Percentiles rank a stretch among this genome's conserved stretches.
phyloP scores from a whole-genome alignment of 2,113 vertebrate genomes.

The Sitta europaea region DNA sequence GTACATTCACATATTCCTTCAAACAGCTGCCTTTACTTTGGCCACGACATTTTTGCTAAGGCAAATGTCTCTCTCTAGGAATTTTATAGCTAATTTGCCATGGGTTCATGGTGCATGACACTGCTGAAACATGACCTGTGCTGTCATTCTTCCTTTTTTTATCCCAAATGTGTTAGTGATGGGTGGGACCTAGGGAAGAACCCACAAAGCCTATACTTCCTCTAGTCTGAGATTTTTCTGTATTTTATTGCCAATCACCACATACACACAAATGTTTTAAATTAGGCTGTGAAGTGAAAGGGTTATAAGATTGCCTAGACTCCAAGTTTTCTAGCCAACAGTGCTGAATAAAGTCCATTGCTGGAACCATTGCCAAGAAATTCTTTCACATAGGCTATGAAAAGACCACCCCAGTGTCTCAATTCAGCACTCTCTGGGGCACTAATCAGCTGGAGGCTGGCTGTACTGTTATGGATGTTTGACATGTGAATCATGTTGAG shows the following conservation, averaged over 20 bases:
- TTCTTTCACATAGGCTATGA: constrained; percentile 14
- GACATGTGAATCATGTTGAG: not conserved
- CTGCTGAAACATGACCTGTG: not conserved
- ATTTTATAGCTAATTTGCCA: not conserved
- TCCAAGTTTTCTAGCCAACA: constrained; percentile 22
- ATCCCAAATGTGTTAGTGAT: not conserved
- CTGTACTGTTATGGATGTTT: not conserved
- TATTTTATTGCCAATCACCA: constrained; percentile 23
- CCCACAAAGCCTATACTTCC: constrained; percentile 1
- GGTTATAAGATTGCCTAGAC: constrained; percentile 27
- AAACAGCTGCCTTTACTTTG: not conserved
- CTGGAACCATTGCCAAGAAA: constrained; percentile 37
- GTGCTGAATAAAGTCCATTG: constrained; percentile 15
- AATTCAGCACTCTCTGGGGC: not conserved
- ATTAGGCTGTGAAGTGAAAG: constrained; percentile 20
- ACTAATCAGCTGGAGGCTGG: not conserved
- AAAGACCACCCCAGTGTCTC: constrained; percentile 15
- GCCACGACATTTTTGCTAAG: not conserved
- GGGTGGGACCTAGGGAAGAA: not conserved
- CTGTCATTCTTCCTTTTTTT: not conserved
- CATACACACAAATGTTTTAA: constrained; percentile 17
- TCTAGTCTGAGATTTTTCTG: not conserved
- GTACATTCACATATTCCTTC: not conserved
- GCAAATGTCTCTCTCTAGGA: not conserved
- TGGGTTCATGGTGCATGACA: not conserved